These are phyloP conservation scores for Atta cephalotes DNA, from an alignment of 1,140 invertebrate species.

Conservation along the genomic window DNA sequence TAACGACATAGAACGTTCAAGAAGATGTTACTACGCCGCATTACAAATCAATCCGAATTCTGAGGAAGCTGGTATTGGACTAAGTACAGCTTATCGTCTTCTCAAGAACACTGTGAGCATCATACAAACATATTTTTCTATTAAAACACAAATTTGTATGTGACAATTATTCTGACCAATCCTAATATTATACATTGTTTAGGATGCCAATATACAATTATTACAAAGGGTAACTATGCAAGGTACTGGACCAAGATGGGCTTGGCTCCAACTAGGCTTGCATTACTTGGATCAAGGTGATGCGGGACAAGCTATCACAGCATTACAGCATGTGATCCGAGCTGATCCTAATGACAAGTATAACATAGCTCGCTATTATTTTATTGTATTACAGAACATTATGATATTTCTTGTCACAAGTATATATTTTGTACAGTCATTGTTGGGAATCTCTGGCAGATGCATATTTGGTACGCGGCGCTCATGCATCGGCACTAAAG, in stretches of 20 bases:
- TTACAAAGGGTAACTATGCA: slow-evolving; percentile 88
- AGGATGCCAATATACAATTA: slow-evolving; percentile 90
- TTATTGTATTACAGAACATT: neutral
- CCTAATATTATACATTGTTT: slow-evolving; percentile 18
- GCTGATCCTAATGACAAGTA: slow-evolving; percentile 90
- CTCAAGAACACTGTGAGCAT: slow-evolving; percentile 88
- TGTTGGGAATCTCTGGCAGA: slow-evolving; percentile 96
- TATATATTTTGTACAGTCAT: slow-evolving; percentile 84
- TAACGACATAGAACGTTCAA: slow-evolving; percentile 89
- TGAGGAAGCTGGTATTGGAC: slow-evolving; percentile 89
- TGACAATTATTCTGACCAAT: neutral
- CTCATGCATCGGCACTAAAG: slow-evolving; percentile 93
- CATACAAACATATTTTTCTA: neutral
- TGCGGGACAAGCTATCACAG: slow-evolving; percentile 90
- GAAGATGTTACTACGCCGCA: slow-evolving; percentile 94
- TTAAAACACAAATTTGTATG: neutral
- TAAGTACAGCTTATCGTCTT: slow-evolving; percentile 92
- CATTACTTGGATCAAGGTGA: slow-evolving; percentile 91
- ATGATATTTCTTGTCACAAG: neutral
- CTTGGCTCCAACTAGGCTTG: slow-evolving; percentile 93
- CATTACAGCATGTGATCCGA: slow-evolving; percentile 92
- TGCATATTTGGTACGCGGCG: slow-evolving; percentile 93
- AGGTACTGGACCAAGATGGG: slow-evolving; percentile 89
- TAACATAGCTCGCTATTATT: slow-evolving; percentile 63
- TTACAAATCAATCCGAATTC: slow-evolving; percentile 90